These are phyloP conservation scores for Philopotamus ludificatus DNA, from an alignment of 1,140 invertebrate species.

Conservation along the genomic window DNA sequence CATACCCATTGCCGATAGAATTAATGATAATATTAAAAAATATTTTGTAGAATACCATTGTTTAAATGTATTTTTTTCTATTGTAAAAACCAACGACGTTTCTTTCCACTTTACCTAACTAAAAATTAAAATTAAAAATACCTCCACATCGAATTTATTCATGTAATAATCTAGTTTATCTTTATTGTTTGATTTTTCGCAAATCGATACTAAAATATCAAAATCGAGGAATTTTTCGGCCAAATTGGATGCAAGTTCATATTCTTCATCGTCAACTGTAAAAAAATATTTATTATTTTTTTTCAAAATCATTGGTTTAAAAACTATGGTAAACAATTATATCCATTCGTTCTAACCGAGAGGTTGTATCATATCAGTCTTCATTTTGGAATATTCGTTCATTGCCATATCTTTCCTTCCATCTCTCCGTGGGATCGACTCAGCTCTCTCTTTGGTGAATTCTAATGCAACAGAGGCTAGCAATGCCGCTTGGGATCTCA, in stretches of 20 bases:
- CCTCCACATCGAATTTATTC: slow-evolving; percentile 69
- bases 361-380: slow-evolving; percentile 63
- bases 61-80: too few species aligned
- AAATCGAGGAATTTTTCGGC: slow-evolving; percentile 92
- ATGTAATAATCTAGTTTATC: slow-evolving; percentile 76
- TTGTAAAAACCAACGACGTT: too few species aligned
- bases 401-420: slow-evolving; percentile 6
- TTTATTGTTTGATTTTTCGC: slow-evolving; percentile 73
- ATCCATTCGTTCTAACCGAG: slow-evolving; percentile 49
- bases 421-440: slow-evolving; percentile 57
- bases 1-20: too few species aligned
- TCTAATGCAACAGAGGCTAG: slow-evolving; percentile 77
- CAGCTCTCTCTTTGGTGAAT: slow-evolving; percentile 68
- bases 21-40: too few species aligned
- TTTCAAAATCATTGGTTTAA: neutral
- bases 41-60: too few species aligned
- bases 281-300: too few species aligned
- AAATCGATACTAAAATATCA: slow-evolving; percentile 76
- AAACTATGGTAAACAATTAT: neutral
- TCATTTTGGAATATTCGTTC: slow-evolving; percentile 38
- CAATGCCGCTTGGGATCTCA: slow-evolving; percentile 71
- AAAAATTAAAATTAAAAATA: too few species aligned
- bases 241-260: slow-evolving; percentile 75
- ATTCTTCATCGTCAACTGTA: slow-evolving; percentile 72
- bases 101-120: too few species aligned